Evolutionary conservation across 92 coral and sea anemone genomes (phyloP).

Genomic region (Galaxea fascicularis): DNA sequence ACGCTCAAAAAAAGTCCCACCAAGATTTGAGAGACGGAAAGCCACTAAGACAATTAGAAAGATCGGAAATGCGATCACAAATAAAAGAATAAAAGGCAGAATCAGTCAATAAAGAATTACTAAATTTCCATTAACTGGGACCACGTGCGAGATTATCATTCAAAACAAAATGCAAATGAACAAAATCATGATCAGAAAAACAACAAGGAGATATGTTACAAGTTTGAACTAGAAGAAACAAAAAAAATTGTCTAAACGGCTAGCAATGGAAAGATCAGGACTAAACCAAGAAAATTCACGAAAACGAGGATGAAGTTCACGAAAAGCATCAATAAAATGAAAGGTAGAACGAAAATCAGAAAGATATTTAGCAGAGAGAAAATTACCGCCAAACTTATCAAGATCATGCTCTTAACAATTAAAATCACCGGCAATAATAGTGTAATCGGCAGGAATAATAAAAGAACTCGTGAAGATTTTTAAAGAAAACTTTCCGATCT

Average conservation of each 20-base stretch:
- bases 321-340: neutral
- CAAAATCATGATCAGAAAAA: slow-evolving; percentile 46
- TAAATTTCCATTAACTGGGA: slow-evolving; percentile 42
- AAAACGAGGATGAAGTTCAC: neutral
- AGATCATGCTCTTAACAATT: neutral
- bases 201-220: slow-evolving; percentile 17
- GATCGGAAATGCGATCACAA: neutral
- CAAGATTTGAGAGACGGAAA: neutral
- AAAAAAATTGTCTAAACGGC: too few species aligned
- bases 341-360: neutral
- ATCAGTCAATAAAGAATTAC: slow-evolving; percentile 4
- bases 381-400: slow-evolving; percentile 23
- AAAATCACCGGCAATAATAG: slow-evolving; percentile 26
- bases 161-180: neutral
- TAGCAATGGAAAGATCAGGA: neutral
- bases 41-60: neutral
- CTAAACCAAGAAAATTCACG: neutral
- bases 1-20: slow-evolving; percentile 3
- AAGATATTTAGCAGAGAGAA: neutral
- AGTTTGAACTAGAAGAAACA: too few species aligned
- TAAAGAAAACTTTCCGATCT: slow-evolving; percentile 25
- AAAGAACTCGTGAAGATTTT: neutral
- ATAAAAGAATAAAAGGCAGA: neutral
- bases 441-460: neutral
- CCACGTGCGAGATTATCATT: neutral